Conservation (phyloP, 1,140 invertebrate species). For the Spodoptera frugiperda region DNA sequence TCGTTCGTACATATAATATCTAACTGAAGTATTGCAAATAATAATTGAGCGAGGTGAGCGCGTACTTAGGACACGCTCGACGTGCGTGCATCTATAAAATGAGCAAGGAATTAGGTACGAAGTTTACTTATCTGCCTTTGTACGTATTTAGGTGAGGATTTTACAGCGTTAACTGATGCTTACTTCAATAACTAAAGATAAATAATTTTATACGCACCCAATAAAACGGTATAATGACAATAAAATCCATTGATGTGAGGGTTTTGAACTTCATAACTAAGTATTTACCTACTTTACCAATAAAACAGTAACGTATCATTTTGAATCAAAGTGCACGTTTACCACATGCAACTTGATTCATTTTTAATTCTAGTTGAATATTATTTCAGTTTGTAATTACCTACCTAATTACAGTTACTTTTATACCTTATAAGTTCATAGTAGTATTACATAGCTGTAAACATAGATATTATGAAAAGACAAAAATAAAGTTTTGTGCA, state of each 20-base stretch:
- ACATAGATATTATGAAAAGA: neutral
- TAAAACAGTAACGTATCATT: no score
- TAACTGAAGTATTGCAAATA: neutral
- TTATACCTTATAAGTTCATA: no score
- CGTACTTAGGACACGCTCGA: constrained; percentile 34
- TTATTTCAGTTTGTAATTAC: no score
- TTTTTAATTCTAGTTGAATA: no score
- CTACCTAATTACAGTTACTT: no score
- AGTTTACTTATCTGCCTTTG: constrained; percentile 43
- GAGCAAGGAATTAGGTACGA: constrained; percentile 21
- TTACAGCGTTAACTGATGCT: constrained; percentile 33
- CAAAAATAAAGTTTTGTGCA: no score
- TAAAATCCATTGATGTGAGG: neutral
- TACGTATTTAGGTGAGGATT: constrained; percentile 19
- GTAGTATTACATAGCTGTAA: no score
- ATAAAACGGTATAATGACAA: constrained; percentile 12
- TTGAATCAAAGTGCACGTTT: no score
- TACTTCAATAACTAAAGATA: constrained; percentile 35
- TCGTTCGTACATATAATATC: neutral
- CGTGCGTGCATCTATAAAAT: constrained; percentile 45
- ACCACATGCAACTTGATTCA: no score
- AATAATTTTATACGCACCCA: constrained; percentile 16
- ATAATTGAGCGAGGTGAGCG: neutral
- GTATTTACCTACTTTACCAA: no score
- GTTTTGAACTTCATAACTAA: neutral